A percentile compares a stretch with the other conserved stretches of the same genome.
These are phyloP conservation scores for Ectemnius lituratus DNA, from an alignment of 2,888 invertebrate genomes.

Conservation along the genomic window DNA sequence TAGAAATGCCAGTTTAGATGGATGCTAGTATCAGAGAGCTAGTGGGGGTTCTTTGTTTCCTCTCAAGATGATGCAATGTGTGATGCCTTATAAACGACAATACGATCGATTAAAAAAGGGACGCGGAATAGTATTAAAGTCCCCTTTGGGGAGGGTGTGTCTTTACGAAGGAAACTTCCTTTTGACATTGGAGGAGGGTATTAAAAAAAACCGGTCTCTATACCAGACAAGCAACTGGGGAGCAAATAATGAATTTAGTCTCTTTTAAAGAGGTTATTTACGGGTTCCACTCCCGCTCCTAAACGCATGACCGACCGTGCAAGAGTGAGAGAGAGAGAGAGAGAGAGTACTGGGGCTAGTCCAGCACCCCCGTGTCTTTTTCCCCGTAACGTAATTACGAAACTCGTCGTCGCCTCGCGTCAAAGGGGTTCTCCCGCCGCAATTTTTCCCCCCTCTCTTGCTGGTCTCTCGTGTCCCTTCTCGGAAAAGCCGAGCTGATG, in stretches of 20 bases:
- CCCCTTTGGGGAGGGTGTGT: constrained; percentile 9
- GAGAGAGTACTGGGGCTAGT: constrained; percentile 1
- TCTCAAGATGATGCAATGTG: too few relatives aligned
- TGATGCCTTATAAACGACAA: too few relatives aligned
- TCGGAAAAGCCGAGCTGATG: constrained; percentile 36
- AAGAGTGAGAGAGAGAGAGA: constrained; percentile 28
- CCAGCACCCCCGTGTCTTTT: constrained; percentile 38
- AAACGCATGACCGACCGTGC: constrained; percentile 60
- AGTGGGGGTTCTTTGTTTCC: too few relatives aligned
- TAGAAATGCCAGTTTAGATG: too few relatives aligned
- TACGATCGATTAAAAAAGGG: constrained; percentile 24
- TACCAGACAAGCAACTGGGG: constrained; percentile 45
- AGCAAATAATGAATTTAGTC: constrained; percentile 61
- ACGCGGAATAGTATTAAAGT: constrained; percentile 4
- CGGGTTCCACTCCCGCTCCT: constrained; percentile 55
- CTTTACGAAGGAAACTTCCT: constrained; percentile 48
- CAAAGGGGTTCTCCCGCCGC: constrained; percentile 52
- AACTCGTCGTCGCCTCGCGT: constrained; percentile 44
- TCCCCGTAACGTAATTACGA: constrained; percentile 62
- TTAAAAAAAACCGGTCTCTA: constrained; percentile 31
- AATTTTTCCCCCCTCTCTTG: constrained; percentile 24
- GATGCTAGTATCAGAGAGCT: too few relatives aligned
- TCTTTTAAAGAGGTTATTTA: constrained; percentile 66
- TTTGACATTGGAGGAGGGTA: constrained; percentile 38
- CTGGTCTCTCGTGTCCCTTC: constrained; percentile 8